A percentile compares a stretch with the other conserved stretches of the same genome.
Evolutionary conservation across 2,888 invertebrate species (phyloP).

Genomic region (Drosophila birchii): DNA sequence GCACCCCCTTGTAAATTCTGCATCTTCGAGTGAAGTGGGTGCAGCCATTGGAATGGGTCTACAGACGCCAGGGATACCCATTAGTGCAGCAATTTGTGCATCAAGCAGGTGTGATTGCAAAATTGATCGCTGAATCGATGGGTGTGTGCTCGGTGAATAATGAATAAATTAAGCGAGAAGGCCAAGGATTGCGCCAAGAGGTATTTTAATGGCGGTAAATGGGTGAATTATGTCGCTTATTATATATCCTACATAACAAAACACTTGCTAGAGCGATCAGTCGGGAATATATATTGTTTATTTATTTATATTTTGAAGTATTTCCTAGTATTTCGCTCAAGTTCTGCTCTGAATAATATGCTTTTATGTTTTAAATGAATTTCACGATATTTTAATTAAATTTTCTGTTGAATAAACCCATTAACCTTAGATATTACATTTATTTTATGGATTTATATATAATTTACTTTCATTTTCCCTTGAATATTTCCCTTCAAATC

Average conservation of each 20-base stretch:
- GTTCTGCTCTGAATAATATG: too few species aligned
- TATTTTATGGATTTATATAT: not conserved
- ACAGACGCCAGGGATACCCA: conserved; percentile 24
- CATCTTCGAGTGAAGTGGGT: conserved; percentile 29
- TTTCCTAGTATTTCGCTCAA: too few species aligned
- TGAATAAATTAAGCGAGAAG: conserved; percentile 17
- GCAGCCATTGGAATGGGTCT: conserved; percentile 13
- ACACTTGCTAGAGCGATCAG: too few species aligned
- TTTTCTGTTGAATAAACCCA: not conserved
- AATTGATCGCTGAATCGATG: not conserved
- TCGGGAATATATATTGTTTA: too few species aligned
- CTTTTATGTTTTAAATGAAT: not conserved
- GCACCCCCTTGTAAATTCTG: not conserved
- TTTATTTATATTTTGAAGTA: too few species aligned
- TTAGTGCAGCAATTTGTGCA: conserved; percentile 10
- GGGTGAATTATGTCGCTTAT: not conserved
- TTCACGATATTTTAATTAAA: not conserved
- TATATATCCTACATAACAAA: not conserved
- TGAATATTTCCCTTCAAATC: not conserved
- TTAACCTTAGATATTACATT: not conserved
- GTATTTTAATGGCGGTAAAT: conserved; percentile 6
- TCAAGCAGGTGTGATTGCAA: conserved; percentile 37
- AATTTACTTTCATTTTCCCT: conserved; percentile 1
- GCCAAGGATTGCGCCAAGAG: conserved; percentile 13
- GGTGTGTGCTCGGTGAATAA: conserved; percentile 19